Conservation (phyloP, 2,797 vertebrate species). For the Manis javanica region DNA sequence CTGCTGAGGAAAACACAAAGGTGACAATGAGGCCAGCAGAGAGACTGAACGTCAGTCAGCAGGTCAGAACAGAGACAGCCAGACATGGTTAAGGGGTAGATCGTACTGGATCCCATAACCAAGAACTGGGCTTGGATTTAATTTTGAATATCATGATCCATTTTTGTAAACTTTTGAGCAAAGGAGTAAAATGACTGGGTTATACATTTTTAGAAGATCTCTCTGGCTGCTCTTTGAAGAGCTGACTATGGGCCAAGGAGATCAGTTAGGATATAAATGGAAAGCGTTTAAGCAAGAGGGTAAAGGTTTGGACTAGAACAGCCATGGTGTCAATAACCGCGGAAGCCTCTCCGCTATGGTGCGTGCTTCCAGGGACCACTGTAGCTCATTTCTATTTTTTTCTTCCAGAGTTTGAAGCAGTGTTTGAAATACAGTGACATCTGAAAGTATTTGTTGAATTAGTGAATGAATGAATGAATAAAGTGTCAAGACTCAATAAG, state of each 20-base stretch:
- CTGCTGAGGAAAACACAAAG: neutral
- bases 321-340: neutral
- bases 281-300: neutral
- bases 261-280: neutral
- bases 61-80: neutral
- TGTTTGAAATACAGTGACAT: neutral
- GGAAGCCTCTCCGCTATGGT: too few relatives aligned
- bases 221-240: neutral
- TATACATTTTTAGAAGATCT: neutral
- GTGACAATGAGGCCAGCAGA: neutral
- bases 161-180: neutral
- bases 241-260: neutral
- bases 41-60: neutral
- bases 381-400: neutral
- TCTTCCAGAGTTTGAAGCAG: neutral
- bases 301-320: neutral
- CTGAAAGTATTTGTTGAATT: neutral
- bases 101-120: neutral
- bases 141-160: neutral
- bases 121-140: neutral
- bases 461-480: neutral
- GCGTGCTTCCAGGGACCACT: neutral
- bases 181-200: neutral
- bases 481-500: neutral
- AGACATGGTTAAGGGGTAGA: neutral